Base-by-base conservation (phyloP, 2,888 invertebrate genomes). In the Ochropleura plecta region DNA sequence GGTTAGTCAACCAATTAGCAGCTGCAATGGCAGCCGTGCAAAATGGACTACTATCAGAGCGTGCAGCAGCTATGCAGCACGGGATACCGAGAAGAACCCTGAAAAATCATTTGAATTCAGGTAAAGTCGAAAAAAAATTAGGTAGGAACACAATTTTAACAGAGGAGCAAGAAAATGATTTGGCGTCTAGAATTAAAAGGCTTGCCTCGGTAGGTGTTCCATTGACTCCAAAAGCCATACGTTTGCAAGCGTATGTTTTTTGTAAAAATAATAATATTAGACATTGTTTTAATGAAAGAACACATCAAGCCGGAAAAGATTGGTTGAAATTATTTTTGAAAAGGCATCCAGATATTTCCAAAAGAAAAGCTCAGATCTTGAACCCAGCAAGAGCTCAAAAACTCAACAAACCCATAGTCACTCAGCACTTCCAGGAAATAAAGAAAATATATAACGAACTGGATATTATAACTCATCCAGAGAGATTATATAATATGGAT, bases 61-160 rank as follows among this genome's bases (percentile, higher is more conserved):
- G 57, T 55, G 55, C 55, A 20, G 55, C 20, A 55, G 20, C 20
- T 55, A 55, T 1, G 0, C 55, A 55, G 20, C 20, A 55, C 55
- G 51, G 51, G 51, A 51, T 51, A 51, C 51, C 51, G 51, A 51
- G 51, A 51, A n/a, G 51, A 51, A 51, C 51, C 51, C 51, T 53
- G 51, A 53, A 53, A 53, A 53, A 53, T 9, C 51, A 53, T 53
- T 53, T 53, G n/a, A 53, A 53, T 53, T 53, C 51, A 53, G 51
- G 18, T 53, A 53, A 53, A 53, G 51, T 53, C 51, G 51, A n/a
- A 53, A 53, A 48, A 53, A 53, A 53, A 53, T 53, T 53, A 53
- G 51, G 51, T 53, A 53, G 57, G 57, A 57, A 57, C 57, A 57
- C 57, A 57, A 57, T 57, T 57, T 57, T 57, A 57, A 60, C 60